Evolutionary conservation across 2,797 vertebrate genomes (phyloP), one percentile per base, ranked within the genome.

Genomic region (Lophius americanus): DNA sequence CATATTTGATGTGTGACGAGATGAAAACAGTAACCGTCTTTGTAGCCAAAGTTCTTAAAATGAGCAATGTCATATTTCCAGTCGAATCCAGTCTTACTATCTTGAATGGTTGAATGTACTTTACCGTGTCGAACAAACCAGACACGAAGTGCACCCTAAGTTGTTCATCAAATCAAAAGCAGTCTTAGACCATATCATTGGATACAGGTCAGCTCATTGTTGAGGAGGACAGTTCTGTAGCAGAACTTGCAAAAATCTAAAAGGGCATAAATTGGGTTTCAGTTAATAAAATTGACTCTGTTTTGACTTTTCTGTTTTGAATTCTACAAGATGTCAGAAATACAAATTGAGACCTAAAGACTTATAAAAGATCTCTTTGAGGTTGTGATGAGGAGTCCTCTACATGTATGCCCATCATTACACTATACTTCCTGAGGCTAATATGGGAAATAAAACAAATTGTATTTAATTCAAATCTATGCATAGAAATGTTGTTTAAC

Each of bases 341-440:
- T 39, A 75, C 12, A 68, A 68, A 60, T 42, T 33, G 62, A 69
- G 73, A 73, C 64, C 43, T 56, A 44, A 77, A 64, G 42, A 58
- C 50, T 37, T 60, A 76, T 54, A 54, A 80, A 67, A 71, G 44
- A 4, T 42, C 39, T 10, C 35, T 32, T 46, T 0, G 2, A 43
- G 54, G 5, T 59, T 32, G 51, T 64, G 53, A 73, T 7, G 66
- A 73, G 43, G 0, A 38, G 36, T 43, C 49, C 63, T 38, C 37
- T 3, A 2, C 39, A 44, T 14, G 35, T 51, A 42, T 35, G 35
- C 42, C 7, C 23, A 23, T 23, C 23, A 23, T 23, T 23, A 23
- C 23, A 23, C 23, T 23, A 23, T 23, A 23, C 23, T 23, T 23
- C 23, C 23, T 23, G 23, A 23, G 23, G 23, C 23, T 23, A 23